Percentiles rank a stretch among this genome's conserved stretches.
Evolutionary conservation across 2,888 invertebrate genomes (phyloP).

Genomic region (Reticulitermes lucifugus): DNA sequence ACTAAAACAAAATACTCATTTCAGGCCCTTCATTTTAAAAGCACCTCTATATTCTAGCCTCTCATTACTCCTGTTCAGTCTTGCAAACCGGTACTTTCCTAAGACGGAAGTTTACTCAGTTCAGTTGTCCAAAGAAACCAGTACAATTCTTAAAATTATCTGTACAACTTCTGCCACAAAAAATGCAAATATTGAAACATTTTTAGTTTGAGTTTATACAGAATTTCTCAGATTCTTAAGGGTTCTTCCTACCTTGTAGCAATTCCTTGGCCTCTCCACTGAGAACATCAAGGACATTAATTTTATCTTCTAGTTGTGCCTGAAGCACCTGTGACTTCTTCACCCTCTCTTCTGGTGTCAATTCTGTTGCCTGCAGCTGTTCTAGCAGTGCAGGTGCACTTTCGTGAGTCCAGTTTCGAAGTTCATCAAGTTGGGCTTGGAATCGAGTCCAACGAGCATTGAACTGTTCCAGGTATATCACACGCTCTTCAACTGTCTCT

Average conservation of each 20-base stretch:
- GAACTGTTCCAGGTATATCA: constrained; percentile 83
- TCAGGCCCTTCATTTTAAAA: too few species aligned
- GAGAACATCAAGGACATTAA: constrained; percentile 77
- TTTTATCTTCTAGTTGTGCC: constrained; percentile 80
- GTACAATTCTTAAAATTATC: too few species aligned
- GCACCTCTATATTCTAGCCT: too few species aligned
- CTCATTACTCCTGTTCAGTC: too few species aligned
- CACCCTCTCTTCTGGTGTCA: constrained; percentile 87
- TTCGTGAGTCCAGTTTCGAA: constrained; percentile 85
- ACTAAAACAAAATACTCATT: too few species aligned
- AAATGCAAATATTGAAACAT: too few species aligned
- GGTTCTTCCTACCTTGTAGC: constrained; percentile 63
- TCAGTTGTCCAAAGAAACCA: too few species aligned
- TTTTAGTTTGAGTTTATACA: too few species aligned
- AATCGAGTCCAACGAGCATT: constrained; percentile 85
- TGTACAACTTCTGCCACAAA: too few species aligned
- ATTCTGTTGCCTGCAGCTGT: constrained; percentile 78
- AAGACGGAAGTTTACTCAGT: too few species aligned
- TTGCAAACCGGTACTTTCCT: too few species aligned
- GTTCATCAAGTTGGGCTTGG: constrained; percentile 78
- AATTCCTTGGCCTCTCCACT: constrained; percentile 82
- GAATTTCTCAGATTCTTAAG: too few species aligned
- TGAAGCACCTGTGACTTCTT: constrained; percentile 81
- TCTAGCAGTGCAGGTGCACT: constrained; percentile 81
- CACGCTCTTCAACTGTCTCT: constrained; percentile 82